Conservation (phyloP, 2,888 invertebrate genomes). For the Ennomos fuscantarius region DNA sequence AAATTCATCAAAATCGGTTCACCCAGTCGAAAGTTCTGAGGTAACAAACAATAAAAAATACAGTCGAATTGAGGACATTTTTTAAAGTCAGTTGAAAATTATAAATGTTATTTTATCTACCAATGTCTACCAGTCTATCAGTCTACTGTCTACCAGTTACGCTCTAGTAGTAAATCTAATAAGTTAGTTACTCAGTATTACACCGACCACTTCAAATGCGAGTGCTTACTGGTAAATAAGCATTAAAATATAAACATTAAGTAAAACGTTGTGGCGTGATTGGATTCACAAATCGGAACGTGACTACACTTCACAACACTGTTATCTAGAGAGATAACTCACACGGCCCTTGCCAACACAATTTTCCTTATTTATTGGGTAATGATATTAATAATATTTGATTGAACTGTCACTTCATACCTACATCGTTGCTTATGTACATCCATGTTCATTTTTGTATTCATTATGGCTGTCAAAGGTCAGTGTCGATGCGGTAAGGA, state of each 20-base stretch:
- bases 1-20: too few species aligned
- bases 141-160: too few species aligned
- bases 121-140: too few species aligned
- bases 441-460: slow-evolving; percentile 2
- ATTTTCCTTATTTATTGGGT: slow-evolving; percentile 17
- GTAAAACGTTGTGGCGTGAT: background rate
- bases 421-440: background rate
- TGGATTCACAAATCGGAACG: background rate
- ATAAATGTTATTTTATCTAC: too few species aligned
- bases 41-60: too few species aligned
- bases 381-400: background rate
- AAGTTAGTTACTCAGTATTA: too few species aligned
- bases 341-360: background rate
- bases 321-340: slow-evolving; percentile 22
- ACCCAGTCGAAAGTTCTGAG: too few species aligned
- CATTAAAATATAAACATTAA: background rate
- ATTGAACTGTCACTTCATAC: background rate
- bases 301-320: slow-evolving; percentile 1
- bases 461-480: slow-evolving; percentile 9
- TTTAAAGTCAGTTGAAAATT: too few species aligned
- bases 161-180: too few species aligned
- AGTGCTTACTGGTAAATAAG: too few species aligned
- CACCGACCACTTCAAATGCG: too few species aligned
- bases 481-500: slow-evolving; percentile 1
- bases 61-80: too few species aligned